Evolutionary conservation across 2,888 invertebrate genomes (phyloP).

Genomic region (Calameuta pallipes): DNA sequence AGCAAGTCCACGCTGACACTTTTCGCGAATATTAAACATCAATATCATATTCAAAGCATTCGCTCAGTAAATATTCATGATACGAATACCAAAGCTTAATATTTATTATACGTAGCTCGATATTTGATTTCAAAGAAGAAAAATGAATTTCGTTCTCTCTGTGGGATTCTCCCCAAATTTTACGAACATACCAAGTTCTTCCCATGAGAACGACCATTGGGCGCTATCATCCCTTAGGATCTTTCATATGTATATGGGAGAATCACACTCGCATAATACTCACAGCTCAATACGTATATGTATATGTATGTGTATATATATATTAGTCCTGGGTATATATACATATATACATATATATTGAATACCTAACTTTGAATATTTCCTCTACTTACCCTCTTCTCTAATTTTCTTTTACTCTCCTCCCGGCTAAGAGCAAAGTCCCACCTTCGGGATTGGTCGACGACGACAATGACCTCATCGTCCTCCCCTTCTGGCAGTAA

Average conservation of each 20-base stretch:
- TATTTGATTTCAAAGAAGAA: constrained; percentile 3
- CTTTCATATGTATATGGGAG: neutral
- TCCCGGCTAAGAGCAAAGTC: neutral
- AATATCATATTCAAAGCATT: constrained; percentile 2
- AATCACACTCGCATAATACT: neutral
- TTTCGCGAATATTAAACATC: constrained; percentile 3
- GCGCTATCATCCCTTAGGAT: neutral
- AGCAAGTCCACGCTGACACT: neutral
- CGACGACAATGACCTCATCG: neutral
- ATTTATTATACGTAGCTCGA: neutral
- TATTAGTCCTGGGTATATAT: too few species aligned
- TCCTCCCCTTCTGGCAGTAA: neutral
- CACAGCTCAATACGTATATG: neutral
- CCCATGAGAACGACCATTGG: neutral
- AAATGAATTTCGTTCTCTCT: neutral
- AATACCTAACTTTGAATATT: neutral
- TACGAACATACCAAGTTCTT: neutral
- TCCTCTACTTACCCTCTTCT: neutral
- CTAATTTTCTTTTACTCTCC: neutral
- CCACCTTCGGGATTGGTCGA: neutral
- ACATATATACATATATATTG: neutral
- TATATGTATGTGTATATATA: too few species aligned
- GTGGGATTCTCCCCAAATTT: neutral
- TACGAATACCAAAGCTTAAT: neutral
- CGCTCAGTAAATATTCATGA: neutral